Evolutionary conservation across 2,113 vertebrate genomes (phyloP).

Genomic region (Dasyornis broadbenti): DNA sequence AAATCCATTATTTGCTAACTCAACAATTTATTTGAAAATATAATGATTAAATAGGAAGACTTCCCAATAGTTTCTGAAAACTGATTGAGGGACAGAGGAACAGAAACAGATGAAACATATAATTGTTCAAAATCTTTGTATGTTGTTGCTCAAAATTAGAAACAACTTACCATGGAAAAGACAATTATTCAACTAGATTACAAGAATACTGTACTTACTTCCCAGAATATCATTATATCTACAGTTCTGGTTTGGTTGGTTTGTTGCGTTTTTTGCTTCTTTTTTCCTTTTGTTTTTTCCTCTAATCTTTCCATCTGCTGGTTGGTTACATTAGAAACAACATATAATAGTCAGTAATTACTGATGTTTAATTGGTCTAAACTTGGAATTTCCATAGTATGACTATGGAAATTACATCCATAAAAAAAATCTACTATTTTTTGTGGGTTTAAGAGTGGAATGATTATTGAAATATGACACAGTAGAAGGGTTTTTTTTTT

Average conservation of each 20-base stretch:
- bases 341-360: neutral
- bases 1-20: neutral
- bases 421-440: no score
- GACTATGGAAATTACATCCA: no score
- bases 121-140: neutral
- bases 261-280: neutral
- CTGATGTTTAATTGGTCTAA: neutral
- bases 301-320: neutral
- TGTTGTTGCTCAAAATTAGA: neutral
- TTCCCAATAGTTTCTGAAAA: neutral
- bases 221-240: neutral
- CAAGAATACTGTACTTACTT: neutral
- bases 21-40: neutral
- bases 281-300: no score
- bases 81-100: neutral
- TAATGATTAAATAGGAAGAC: neutral
- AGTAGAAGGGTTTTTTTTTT: rapidly evolving
- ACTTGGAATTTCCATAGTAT: neutral
- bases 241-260: neutral
- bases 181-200: neutral
- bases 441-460: neutral
- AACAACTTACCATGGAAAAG: neutral
- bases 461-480: neutral
- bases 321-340: neutral
- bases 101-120: neutral